Base-by-base conservation (phyloP, 1,140 invertebrate genomes). In the Leucophenga varia region DNA sequence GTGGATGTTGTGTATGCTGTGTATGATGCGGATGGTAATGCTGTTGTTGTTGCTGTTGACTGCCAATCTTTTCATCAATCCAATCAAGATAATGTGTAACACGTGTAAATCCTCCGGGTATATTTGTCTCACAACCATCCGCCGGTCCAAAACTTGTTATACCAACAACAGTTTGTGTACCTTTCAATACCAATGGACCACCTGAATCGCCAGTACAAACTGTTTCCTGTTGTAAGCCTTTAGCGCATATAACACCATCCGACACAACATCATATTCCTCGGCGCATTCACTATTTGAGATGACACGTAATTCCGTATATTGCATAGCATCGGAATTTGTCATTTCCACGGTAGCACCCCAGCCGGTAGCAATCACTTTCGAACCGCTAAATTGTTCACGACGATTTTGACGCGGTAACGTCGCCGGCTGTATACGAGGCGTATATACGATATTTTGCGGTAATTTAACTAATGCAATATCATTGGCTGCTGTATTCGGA, bases 191-290 rank as follows among this genome's bases (percentile, higher is more conserved):
- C 2, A 74, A 42, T 0, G 71, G 71, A 2, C 71, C 71, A 25
- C 71, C 71, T 1, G 71, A 74, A 18, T 74, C 71, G 2, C 71
- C 71, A 0, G 71, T 61, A 50, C 71, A 74, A 5, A 74, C 71
- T 0, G 67, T 74, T 44, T 74, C 71, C 32, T 64, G 57, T 35
- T 64, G 61, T 9, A 74, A 39, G 1, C 71, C 71, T 43, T 74
- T 74, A 31, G 71, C 71, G 43, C 71, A 74, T 12, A 74, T 44
- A 1, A 74, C 61, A 1, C 67, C 68, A 2, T 58, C 42, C 0
- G 61, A 69, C 18, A 74, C 54, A 16, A 74, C 67, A 47, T 72
- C 71, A 32, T 69, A 74, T 42, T 72, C 64, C 53, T 74, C 52
- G 3, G 53, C 51, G 16, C 71, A 74, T 25, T 74, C 71, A 0